Percentiles rank a stretch among this genome's conserved stretches.
Conservation (phyloP, 2,113 vertebrate genomes). For the Fregetta grallaria region DNA sequence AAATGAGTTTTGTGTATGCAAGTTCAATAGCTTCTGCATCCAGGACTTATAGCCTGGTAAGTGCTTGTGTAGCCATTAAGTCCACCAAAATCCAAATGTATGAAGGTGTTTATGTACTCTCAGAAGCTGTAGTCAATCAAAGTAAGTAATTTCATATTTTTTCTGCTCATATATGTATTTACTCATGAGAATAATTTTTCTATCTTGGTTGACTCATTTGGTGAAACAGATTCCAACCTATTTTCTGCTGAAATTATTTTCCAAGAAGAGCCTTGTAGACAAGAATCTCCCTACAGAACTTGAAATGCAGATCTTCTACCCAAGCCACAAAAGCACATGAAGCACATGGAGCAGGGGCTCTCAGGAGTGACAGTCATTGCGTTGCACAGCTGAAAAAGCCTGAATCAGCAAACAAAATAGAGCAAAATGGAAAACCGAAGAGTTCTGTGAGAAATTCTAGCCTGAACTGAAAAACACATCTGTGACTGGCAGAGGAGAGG, state of each 20-base stretch:
- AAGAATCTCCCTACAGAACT: neutral
- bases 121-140: neutral
- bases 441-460: neutral
- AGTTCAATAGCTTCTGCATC: neutral
- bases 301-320: neutral
- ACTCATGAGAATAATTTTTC: neutral
- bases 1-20: neutral
- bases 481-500: neutral
- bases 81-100: neutral
- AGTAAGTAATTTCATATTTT: neutral
- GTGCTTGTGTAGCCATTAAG: neutral
- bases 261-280: neutral
- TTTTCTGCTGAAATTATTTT: neutral
- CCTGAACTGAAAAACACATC: neutral
- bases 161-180: neutral
- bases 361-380: neutral
- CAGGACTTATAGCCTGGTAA: neutral
- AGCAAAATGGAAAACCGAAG: neutral
- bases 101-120: neutral
- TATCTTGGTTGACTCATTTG: neutral
- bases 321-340: neutral
- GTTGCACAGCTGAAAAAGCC: neutral
- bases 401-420: neutral
- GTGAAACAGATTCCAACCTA: neutral
- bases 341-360: neutral